Evolutionary conservation across 2,888 invertebrate species (phyloP).

Genomic region (Eutolmus rufibarbis): DNA sequence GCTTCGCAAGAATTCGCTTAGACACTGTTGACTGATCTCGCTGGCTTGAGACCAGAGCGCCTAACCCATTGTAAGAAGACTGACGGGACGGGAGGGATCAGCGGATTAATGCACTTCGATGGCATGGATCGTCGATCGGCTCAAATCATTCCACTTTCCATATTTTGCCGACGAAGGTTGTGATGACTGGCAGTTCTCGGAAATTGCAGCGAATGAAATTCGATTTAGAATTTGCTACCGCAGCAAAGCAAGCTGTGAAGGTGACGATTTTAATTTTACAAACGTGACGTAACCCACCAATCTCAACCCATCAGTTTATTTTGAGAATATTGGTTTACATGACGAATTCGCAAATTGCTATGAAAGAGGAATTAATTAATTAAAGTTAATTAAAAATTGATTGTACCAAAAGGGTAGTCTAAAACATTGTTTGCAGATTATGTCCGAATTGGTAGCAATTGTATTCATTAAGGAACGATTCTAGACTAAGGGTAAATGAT

Average conservation of each 20-base stretch:
- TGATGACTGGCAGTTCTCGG: neutral
- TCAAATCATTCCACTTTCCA: neutral
- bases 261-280: neutral
- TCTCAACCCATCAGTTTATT: neutral
- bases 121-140: neutral
- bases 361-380: neutral
- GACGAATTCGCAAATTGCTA: neutral
- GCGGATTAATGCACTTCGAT: neutral
- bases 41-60: neutral
- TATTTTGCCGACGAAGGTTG: neutral
- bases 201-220: neutral
- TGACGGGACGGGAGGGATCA: neutral
- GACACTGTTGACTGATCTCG: neutral
- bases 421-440: too few species aligned
- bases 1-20: neutral
- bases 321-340: neutral
- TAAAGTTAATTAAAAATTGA: neutral
- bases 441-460: too few species aligned
- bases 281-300: neutral
- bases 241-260: neutral
- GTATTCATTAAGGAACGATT: too few species aligned
- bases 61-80: neutral
- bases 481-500: too few species aligned
- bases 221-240: neutral
- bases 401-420: too few species aligned